Percentiles rank a stretch among this genome's conserved stretches.
Evolutionary conservation across 2,888 invertebrate species (phyloP).

Genomic region (Pristionchus fissidentatus): DNA sequence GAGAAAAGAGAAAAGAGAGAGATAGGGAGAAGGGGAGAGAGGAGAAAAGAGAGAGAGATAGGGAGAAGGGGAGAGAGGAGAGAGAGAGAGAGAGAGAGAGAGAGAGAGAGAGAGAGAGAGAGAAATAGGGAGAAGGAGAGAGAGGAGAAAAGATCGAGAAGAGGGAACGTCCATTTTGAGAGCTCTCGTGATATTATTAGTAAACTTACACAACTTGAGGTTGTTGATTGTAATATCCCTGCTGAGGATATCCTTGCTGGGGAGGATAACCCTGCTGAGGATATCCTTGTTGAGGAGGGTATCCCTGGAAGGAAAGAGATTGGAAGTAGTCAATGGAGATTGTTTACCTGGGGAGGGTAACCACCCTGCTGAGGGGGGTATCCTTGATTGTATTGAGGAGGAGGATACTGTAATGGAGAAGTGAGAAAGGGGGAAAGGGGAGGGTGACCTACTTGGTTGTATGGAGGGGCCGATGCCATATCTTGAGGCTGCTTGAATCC

Average conservation of each 20-base stretch:
- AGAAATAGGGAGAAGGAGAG: too few relatives aligned
- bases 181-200: conserved; percentile 33
- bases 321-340: not conserved
- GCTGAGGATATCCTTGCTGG: conserved; percentile 12
- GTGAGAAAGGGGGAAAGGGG: not conserved
- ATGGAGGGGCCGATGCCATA: conserved; percentile 9
- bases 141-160: not conserved
- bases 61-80: not conserved
- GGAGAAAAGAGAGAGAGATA: too few relatives aligned
- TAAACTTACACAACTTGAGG: conserved; percentile 36
- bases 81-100: not conserved
- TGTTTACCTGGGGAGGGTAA: conserved; percentile 5
- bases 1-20: not conserved
- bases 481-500: not conserved
- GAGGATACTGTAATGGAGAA: conserved; percentile 19
- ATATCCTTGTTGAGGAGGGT: conserved; percentile 8
- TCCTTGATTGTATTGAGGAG: conserved; percentile 39
- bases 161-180: not conserved
- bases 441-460: not conserved
- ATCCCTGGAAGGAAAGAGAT: not conserved
- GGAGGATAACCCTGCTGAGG: conserved; percentile 36
- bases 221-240: conserved; percentile 28
- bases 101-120: not conserved
- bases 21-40: conserved; percentile 38
- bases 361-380: conserved; percentile 10